phyloP scores from a whole-genome alignment of 2,888 invertebrate species.

The Bhutanitis thaidina region DNA sequence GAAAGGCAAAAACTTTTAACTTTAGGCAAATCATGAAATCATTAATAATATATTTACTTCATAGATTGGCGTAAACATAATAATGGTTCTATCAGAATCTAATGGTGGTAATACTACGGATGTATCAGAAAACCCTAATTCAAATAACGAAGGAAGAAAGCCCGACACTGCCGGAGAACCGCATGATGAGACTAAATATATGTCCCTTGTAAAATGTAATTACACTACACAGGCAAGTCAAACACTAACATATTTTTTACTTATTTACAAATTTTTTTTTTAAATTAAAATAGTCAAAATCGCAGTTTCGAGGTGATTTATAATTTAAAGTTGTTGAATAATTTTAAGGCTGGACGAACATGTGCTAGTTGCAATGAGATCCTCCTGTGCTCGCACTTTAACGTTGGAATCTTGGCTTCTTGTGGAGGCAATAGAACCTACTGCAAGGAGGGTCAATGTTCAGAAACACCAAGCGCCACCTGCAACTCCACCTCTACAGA shows the following conservation, averaged over 20 bases:
- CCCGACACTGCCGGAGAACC: too few species aligned
- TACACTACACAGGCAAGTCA: constrained; percentile 7
- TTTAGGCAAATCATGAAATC: too few species aligned
- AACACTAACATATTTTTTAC: not conserved
- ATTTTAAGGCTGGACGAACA: not conserved
- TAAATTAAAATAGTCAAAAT: too few species aligned
- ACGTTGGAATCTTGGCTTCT: not conserved
- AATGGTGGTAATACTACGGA: too few species aligned
- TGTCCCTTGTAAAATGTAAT: not conserved
- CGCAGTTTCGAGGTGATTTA: too few species aligned
- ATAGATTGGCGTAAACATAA: constrained; percentile 4
- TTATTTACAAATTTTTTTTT: not conserved
- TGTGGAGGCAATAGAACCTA: not conserved
- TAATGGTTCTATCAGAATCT: not conserved
- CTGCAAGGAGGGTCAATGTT: constrained; percentile 9
- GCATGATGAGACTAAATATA: too few species aligned
- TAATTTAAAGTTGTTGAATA: too few species aligned
- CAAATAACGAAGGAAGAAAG: too few species aligned
- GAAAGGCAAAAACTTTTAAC: too few species aligned
- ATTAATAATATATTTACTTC: not conserved
- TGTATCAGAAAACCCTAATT: too few species aligned
- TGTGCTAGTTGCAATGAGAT: constrained; percentile 1
- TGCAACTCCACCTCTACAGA: constrained; percentile 7
- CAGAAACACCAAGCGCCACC: not conserved
- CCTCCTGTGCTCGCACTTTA: constrained; percentile 1